Percentiles rank a stretch among this genome's conserved stretches.
Evolutionary conservation across 1,140 invertebrate species (phyloP).

Genomic region (Drosophila cardini): DNA sequence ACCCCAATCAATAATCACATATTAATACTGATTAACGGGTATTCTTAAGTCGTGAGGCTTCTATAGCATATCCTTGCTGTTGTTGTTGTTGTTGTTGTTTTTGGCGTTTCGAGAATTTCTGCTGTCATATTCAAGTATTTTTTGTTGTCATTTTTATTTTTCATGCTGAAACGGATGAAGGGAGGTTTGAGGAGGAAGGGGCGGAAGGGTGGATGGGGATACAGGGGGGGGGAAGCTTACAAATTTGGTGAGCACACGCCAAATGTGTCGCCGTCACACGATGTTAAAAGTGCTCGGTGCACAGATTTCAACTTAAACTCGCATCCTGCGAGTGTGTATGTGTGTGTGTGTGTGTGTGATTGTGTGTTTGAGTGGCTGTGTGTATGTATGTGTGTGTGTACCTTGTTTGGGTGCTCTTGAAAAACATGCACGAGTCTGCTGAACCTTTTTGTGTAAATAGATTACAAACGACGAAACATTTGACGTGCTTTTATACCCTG

Average conservation of each 20-base stretch:
- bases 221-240: constrained; percentile 17
- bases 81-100: neutral
- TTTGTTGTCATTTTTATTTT: constrained; percentile 44
- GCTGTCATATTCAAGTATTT: constrained; percentile 47
- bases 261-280: constrained; percentile 58
- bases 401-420: constrained; percentile 68
- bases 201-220: neutral
- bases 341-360: constrained; percentile 2
- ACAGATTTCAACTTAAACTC: constrained; percentile 27
- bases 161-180: no score
- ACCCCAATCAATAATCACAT: no score
- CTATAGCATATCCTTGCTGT: no score
- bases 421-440: constrained; percentile 61
- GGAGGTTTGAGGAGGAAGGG: neutral
- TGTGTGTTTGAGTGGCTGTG: constrained; percentile 9
- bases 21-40: no score
- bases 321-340: constrained; percentile 10
- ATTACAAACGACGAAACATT: constrained; percentile 84
- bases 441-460: constrained; percentile 78
- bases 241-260: constrained; percentile 64
- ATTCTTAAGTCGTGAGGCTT: no score
- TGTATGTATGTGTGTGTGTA: constrained; percentile 33
- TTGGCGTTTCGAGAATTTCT: constrained; percentile 35
- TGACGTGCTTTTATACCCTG: constrained; percentile 36
- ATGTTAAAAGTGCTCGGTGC: constrained; percentile 42